phyloP scores from a whole-genome alignment of 2,797 vertebrate species.

The Spea hammondii region DNA sequence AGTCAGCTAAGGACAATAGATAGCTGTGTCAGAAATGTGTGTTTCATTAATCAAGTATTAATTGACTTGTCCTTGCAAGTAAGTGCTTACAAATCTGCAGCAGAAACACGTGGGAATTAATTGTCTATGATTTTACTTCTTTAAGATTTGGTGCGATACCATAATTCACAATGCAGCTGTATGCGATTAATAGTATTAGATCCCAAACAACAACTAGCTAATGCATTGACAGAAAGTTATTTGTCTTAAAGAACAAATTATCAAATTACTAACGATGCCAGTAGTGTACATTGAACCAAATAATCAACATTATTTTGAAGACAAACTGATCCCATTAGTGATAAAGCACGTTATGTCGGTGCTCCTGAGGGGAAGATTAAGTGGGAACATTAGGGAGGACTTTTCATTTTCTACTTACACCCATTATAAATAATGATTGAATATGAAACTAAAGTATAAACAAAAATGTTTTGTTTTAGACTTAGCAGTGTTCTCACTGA shows the following conservation, averaged over 20 bases:
- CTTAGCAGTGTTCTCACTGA: constrained; percentile 11
- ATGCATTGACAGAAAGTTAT: background rate
- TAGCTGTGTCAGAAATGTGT: constrained; percentile 1
- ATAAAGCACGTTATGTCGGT: background rate
- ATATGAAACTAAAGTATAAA: background rate
- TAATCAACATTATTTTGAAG: background rate
- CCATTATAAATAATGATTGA: background rate
- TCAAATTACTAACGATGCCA: background rate
- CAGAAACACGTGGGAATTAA: constrained; percentile 19
- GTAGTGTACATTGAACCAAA: background rate
- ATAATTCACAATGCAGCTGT: constrained; percentile 15
- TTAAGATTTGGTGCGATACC: background rate
- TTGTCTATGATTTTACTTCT: constrained; percentile 7
- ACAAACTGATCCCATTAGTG: background rate
- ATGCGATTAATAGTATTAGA: background rate
- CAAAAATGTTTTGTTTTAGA: background rate
- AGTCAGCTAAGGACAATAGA: constrained; percentile 30
- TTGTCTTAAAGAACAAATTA: background rate
- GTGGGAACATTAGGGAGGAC: background rate
- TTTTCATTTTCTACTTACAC: background rate
- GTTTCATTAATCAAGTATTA: constrained; percentile 36
- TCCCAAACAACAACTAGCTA: background rate
- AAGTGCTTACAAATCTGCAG: background rate
- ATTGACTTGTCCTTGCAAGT: constrained; percentile 40
- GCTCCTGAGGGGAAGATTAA: background rate